Evolutionary conservation across 2,797 vertebrate genomes (phyloP).

Genomic region (Oryzias sinensis): DNA sequence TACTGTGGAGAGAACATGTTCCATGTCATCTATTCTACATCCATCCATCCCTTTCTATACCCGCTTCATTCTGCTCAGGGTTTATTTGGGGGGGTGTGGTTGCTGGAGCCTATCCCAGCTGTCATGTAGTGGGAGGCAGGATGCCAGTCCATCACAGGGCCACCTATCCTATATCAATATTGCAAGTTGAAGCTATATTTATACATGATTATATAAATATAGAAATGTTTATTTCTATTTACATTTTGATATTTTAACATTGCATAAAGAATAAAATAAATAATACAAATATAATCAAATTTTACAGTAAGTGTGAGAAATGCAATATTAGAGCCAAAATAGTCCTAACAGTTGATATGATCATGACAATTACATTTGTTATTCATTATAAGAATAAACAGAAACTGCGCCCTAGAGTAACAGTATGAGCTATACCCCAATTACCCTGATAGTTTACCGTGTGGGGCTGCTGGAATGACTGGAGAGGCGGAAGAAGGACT

Average conservation of each 20-base stretch:
- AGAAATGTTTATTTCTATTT: conserved; percentile 82
- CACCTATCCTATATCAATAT: conserved; percentile 69
- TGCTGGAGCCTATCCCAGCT: neutral
- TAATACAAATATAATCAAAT: conserved; percentile 82
- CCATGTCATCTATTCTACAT: conserved; percentile 73
- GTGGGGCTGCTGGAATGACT: conserved; percentile 96
- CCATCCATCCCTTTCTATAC: conserved; percentile 12
- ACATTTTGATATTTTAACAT: conserved; percentile 82
- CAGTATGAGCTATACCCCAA: conserved; percentile 86
- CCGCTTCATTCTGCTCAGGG: neutral
- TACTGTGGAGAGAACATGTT: conserved; percentile 71
- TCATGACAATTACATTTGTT: conserved; percentile 68
- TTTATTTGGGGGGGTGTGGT: neutral
- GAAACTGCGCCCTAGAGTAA: conserved; percentile 74
- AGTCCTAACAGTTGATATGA: conserved; percentile 73
- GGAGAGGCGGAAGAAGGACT: conserved; percentile 77
- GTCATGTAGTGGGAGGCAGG: neutral
- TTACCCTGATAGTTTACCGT: conserved; percentile 88
- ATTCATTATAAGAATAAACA: conserved; percentile 52
- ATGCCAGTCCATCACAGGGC: neutral
- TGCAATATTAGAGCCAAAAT: conserved; percentile 80
- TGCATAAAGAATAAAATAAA: conserved; percentile 86
- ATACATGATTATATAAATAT: conserved; percentile 84
- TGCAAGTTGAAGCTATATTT: conserved; percentile 82
- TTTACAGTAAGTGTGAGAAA: conserved; percentile 76